A percentile compares a stretch with the other conserved stretches of the same genome.
phyloP scores from a whole-genome alignment of 2,797 vertebrate species.

The Malacoctenus gilli region DNA sequence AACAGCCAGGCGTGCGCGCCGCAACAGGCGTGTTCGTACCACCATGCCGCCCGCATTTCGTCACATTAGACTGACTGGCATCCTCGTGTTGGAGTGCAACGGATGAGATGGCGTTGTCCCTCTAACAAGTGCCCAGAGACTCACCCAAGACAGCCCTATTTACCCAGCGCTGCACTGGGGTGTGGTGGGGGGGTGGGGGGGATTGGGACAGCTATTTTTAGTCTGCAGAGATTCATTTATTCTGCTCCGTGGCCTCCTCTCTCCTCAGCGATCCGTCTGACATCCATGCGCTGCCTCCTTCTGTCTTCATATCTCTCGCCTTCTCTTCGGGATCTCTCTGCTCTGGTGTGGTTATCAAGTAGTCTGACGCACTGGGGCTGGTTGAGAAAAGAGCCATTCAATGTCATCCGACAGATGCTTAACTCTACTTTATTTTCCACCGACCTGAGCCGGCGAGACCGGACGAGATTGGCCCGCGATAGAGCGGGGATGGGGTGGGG shows the following conservation, averaged over 20 bases:
- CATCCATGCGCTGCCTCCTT: conserved; percentile 43
- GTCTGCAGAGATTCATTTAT: conserved; percentile 70
- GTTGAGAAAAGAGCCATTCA: conserved; percentile 34
- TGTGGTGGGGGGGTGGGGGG: too few species aligned
- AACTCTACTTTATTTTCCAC: too few species aligned
- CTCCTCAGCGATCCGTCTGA: conserved; percentile 48
- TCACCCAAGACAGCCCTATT: conserved; percentile 73
- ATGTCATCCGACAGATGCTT: conserved; percentile 39
- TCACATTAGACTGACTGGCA: conserved; percentile 40
- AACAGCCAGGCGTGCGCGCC: conserved; percentile 25
- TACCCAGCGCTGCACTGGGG: conserved; percentile 66
- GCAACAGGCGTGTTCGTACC: not conserved
- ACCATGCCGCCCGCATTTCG: conserved; percentile 16
- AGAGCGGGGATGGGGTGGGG: too few species aligned
- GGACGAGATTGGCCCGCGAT: conserved; percentile 26
- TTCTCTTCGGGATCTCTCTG: conserved; percentile 37
- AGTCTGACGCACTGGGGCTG: conserved; percentile 11
- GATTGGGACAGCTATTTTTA: conserved; percentile 76
- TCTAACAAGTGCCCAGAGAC: conserved; percentile 79
- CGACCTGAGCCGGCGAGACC: conserved; percentile 5
- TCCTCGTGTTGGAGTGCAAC: conserved; percentile 61
- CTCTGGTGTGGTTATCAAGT: conserved; percentile 41
- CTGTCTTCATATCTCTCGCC: conserved; percentile 28
- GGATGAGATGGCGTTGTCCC: conserved; percentile 70
- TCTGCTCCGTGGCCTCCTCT: conserved; percentile 46